Evolutionary conservation across 2,888 invertebrate genomes (phyloP), one percentile per base, ranked within the genome.

Genomic region (Pandemis heparana): DNA sequence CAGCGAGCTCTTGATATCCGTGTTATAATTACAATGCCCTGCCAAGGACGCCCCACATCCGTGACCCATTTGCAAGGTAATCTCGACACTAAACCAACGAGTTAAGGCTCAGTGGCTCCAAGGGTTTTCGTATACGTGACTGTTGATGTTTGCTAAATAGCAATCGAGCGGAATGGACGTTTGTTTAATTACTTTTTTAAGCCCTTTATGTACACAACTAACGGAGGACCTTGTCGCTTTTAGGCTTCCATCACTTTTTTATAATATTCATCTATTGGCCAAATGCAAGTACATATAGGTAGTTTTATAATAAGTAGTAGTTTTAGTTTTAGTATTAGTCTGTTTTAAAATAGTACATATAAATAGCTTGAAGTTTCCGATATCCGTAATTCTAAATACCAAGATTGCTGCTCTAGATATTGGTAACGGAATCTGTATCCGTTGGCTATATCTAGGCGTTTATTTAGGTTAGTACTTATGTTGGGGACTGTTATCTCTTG

Each of bases 31-130:
- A 67, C 39, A 23, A 23, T 16, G 66, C 66, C 66, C 66, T 66
- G 9, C 56, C 66, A 67, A 67, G 66, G 66, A 56, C 66, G 56
- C 12, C 38, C 59, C 46, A 68, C 67, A 63, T 68, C 43, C 66
- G 46, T 39, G 46, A 63, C 62, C 8, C 59, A 32, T 8, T 43
- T 18, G 39, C 32, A n/a, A n/a, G 12, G 18, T 23, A 56, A 41
- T 41, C 7, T 23, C 39, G 8, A 64, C 70, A 9, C 32, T 64
- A 63, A 18, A 0, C 51, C 0, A 3, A 6, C 4, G 6, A 7
- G 10, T 5, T 69, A 64, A 59, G 32, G 73, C 48, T n/a, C 16
- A 16, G 9, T n/a, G n/a, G 56, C 63, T 77, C 63, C 60, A 59
- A 62, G 18, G 62, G 39, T 9, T 39, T 43, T 39, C n/a, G 60